A percentile compares a stretch with the other conserved stretches of the same genome.
These are phyloP conservation scores for Patiria miniata DNA, from an alignment of 35 echinoderm and acorn worm genomes.

Conservation along the genomic window DNA sequence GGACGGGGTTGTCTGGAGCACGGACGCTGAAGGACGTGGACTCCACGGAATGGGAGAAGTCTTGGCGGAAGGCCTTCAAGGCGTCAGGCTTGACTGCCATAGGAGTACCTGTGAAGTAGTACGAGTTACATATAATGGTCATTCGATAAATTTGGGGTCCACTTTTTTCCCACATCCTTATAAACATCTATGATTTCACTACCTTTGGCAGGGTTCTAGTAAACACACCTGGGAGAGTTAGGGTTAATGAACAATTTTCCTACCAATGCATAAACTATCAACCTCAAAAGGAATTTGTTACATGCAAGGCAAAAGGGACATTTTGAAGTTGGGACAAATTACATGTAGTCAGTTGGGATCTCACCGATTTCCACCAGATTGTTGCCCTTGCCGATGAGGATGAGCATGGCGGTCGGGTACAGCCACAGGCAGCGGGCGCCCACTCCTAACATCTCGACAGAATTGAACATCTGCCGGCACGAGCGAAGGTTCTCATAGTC, in stretches of 20 bases:
- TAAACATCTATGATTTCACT: neutral
- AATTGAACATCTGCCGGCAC: constrained; percentile 67
- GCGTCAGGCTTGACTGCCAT: constrained; percentile 57
- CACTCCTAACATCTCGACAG: constrained; percentile 45
- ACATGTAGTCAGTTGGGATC: neutral
- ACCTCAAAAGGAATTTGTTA: no score
- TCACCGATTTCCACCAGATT: constrained; percentile 66
- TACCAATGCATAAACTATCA: no score
- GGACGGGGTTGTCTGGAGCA: constrained; percentile 53
- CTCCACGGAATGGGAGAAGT: constrained; percentile 43
- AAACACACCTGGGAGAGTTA: no score
- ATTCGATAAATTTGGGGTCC: no score
- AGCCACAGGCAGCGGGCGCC: constrained; percentile 60
- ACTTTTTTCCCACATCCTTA: no score
- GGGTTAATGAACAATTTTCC: no score
- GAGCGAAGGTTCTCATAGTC: constrained; percentile 39
- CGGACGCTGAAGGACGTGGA: constrained; percentile 36
- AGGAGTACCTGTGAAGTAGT: constrained; percentile 38
- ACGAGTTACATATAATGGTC: no score
- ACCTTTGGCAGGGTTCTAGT: no score
- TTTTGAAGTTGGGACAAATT: neutral
- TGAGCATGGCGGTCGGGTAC: constrained; percentile 45
- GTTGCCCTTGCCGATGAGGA: constrained; percentile 64
- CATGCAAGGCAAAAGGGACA: no score
- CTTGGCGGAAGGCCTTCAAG: constrained; percentile 71